These are phyloP conservation scores for Venusia cambrica DNA, from an alignment of 2,888 invertebrate species.

Conservation along the genomic window DNA sequence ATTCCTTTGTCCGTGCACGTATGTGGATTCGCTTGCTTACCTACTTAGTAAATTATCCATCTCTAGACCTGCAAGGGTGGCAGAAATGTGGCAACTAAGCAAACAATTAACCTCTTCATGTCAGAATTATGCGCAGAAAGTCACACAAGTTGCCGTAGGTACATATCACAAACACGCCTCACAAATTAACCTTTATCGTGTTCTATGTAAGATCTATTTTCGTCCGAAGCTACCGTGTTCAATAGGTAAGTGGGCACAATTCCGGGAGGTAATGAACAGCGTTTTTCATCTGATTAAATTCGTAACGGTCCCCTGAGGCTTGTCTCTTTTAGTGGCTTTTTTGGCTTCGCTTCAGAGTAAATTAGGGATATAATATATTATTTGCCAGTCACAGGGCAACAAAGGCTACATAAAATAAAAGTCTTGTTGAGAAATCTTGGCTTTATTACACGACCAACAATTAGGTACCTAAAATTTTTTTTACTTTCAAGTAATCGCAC, in stretches of 20 bases:
- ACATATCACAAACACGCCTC: background rate
- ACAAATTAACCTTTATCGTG: background rate
- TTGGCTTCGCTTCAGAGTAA: slow-evolving; percentile 11
- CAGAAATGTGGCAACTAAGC: too few species aligned
- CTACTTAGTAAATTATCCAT: too few species aligned
- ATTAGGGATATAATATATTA: too few species aligned
- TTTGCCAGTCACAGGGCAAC: too few species aligned
- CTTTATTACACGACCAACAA: too few species aligned
- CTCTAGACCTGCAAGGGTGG: too few species aligned
- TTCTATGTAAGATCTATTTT: slow-evolving; percentile 6
- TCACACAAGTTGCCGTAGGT: background rate
- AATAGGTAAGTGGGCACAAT: slow-evolving; percentile 14
- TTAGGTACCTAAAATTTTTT: too few species aligned
- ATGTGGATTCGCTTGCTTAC: too few species aligned
- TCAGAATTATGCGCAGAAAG: slow-evolving; percentile 2
- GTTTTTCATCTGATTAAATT: slow-evolving; percentile 30
- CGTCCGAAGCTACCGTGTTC: background rate
- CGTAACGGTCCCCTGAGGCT: slow-evolving; percentile 13
- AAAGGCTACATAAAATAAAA: too few species aligned
- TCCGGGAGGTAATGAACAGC: slow-evolving; percentile 18
- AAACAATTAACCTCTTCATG: slow-evolving; percentile 2
- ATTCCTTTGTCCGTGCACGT: too few species aligned
- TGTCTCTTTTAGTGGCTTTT: slow-evolving; percentile 21
- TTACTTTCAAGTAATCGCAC: too few species aligned
- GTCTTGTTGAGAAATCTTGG: too few species aligned